Percentiles rank a stretch among this genome's conserved stretches.
Evolutionary conservation across 2,888 invertebrate species (phyloP).

Genomic region (Lamellibrachia satsuma): DNA sequence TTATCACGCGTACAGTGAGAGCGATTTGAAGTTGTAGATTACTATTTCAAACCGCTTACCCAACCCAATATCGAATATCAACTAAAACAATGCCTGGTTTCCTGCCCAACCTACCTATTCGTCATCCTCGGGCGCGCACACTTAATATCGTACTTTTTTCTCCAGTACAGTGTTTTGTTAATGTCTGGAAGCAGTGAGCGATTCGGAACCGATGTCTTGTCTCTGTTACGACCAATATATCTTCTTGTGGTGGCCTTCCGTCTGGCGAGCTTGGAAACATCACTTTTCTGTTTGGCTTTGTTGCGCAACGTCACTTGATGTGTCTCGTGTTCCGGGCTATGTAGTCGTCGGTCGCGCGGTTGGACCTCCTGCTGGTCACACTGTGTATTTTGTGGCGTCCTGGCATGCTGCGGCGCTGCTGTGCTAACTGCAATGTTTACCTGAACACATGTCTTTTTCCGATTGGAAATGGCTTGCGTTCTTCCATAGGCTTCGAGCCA

Average conservation of each 20-base stretch:
- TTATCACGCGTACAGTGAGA: no score
- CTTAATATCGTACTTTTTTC: neutral
- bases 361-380: neutral
- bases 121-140: neutral
- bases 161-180: neutral
- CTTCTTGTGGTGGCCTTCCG: neutral
- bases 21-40: no score
- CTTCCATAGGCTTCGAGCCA: neutral
- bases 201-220: neutral
- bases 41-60: no score
- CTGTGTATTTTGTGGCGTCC: neutral
- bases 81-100: neutral
- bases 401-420: neutral
- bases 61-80: neutral
- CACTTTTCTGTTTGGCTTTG: neutral
- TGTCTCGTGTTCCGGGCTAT: neutral
- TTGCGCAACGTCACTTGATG: neutral
- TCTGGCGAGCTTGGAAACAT: neutral
- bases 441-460: neutral
- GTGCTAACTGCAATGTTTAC: neutral
- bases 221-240: neutral
- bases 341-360: neutral
- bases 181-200: constrained; percentile 4
- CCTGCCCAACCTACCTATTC: neutral
- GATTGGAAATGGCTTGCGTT: neutral